Conservation (phyloP, 2,888 invertebrate genomes). For the Thera britannica region DNA sequence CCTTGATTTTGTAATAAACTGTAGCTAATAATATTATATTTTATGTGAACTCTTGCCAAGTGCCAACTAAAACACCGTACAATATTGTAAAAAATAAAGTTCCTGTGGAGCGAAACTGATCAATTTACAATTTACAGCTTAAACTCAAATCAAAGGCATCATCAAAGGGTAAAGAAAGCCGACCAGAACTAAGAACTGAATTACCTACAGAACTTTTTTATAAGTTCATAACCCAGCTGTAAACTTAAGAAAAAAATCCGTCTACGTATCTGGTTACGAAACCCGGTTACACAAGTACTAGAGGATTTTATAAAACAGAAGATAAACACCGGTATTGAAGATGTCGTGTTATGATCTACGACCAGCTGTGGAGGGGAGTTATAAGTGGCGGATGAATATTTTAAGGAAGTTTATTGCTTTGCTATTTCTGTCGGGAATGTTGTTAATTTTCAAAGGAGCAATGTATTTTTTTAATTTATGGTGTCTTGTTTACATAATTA, state of each 20-base stretch:
- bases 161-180: too few species aligned
- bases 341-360: conserved; percentile 19
- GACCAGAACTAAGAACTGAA: too few species aligned
- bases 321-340: not conserved
- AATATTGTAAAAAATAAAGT: too few species aligned
- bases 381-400: conserved; percentile 23
- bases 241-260: too few species aligned
- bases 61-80: not conserved
- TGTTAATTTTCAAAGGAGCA: conserved; percentile 8
- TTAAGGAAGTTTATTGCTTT: conserved; percentile 17
- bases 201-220: too few species aligned
- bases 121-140: too few species aligned
- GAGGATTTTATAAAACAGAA: not conserved
- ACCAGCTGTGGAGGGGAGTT: conserved; percentile 10
- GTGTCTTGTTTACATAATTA: not conserved
- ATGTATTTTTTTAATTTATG: not conserved
- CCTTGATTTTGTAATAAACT: not conserved
- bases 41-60: not conserved
- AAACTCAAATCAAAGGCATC: too few species aligned
- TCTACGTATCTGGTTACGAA: too few species aligned
- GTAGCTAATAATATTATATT: not conserved
- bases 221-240: too few species aligned
- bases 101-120: too few species aligned
- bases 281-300: too few species aligned
- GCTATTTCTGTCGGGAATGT: conserved; percentile 10